Conservation (phyloP, 2,113 vertebrate genomes). For the Psittacus erithacus region DNA sequence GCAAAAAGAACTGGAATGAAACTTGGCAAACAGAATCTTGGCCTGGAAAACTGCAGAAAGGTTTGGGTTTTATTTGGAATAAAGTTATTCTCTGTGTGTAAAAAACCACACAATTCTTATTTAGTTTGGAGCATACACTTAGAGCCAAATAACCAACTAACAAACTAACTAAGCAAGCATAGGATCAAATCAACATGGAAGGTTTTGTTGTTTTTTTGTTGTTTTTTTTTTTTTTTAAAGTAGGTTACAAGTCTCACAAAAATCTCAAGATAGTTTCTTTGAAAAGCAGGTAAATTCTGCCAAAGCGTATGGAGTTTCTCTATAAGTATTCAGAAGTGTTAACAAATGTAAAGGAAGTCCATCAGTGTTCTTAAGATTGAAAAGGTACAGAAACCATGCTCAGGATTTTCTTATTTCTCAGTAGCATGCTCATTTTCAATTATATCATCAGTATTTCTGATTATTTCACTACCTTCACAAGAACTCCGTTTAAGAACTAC, state of each 20-base stretch:
- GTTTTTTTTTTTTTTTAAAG: neutral
- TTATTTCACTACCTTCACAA: neutral
- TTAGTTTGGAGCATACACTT: neutral
- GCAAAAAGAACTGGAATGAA: slow-evolving; percentile 16
- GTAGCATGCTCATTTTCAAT: neutral
- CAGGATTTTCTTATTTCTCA: neutral
- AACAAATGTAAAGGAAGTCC: neutral
- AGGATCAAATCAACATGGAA: neutral
- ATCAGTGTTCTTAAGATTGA: neutral
- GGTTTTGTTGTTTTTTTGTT: neutral
- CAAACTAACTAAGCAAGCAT: neutral
- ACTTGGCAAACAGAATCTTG: neutral
- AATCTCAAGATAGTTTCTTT: neutral
- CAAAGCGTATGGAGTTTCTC: neutral
- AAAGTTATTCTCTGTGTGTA: neutral
- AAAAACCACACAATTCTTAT: neutral
- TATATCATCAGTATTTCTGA: neutral
- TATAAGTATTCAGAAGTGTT: neutral
- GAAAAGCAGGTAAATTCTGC: neutral
- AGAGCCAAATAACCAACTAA: neutral
- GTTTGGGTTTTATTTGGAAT: neutral
- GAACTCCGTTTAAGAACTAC: neutral
- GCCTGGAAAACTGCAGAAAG: neutral
- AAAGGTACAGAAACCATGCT: neutral
- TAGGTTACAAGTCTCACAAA: neutral